Evolutionary conservation across 2,888 invertebrate genomes (phyloP), one percentile per base, ranked within the genome.

Genomic region (Nomada hirtipes): DNA sequence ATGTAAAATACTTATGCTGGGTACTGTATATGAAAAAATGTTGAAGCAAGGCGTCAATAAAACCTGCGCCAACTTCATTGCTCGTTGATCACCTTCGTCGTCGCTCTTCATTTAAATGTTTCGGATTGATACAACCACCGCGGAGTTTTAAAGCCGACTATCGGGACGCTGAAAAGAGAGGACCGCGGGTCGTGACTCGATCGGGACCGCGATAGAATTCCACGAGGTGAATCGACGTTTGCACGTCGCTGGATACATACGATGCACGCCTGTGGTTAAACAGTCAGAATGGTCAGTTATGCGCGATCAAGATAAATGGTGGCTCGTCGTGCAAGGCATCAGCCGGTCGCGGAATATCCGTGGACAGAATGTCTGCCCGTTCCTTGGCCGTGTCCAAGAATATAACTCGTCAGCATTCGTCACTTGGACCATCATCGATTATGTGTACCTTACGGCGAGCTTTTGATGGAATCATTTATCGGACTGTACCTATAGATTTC

Each of bases 271-370:
- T 70, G 69, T 80, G 57, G 69, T 57, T 60, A 76, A 83, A 76
- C 76, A 67, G 69, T 80, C 80, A 57, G 80, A 76, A 73, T 36
- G 81, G 83, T 70, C 83, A 81, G 81, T 82, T 78, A 72, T 81
- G 81, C 77, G 68, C 65, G 83, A 83, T 83, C 83, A 78, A 81
- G 83, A 83, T 81, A 81, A 76, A 83, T 81, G 74, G 59, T 61
- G 42, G 23, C 55, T 23, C 55, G 67, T n/a, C 63, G 68, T 67
- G 68, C 76, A 55, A 63, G 57, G 52, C 36, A 52, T 63, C 50
- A 20, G 18, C 53, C 69, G 23, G 23, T 11, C 36, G 13, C 20
- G 47, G 57, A 65, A 70, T 70, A 70, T 61, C 64, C 69, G 47
- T 36, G 23, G 55, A 76, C 61, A 67, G 20, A 74, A 79, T 65